These are phyloP conservation scores for Tinamus guttatus DNA, from an alignment of 2,113 vertebrate genomes.

Conservation along the genomic window DNA sequence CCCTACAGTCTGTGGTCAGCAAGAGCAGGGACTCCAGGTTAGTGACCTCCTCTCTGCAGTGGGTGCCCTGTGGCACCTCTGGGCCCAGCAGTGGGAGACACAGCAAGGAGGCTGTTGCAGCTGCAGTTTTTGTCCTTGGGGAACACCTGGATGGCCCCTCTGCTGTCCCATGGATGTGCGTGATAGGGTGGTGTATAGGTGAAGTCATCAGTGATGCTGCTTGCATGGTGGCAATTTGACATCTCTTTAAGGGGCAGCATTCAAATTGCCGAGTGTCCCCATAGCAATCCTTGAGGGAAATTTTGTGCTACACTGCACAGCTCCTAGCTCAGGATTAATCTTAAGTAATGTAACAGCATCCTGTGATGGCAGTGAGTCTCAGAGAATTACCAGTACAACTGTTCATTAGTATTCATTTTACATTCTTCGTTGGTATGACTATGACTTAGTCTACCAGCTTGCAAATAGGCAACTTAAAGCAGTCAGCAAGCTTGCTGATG, in stretches of 20 bases:
- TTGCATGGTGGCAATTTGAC: not conserved
- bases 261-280: not conserved
- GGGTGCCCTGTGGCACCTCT: not conserved
- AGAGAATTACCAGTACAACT: not conserved
- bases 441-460: not conserved
- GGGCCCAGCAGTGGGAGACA: not conserved
- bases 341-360: not conserved
- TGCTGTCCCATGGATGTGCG: fast-evolving
- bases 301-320: not conserved
- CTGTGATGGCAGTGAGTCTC: not conserved
- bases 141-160: not conserved
- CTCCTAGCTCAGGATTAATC: not conserved
- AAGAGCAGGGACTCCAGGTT: not conserved
- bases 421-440: not conserved
- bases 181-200: not conserved
- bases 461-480: conserved; percentile 12
- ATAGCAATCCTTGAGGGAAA: not conserved
- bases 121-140: not conserved
- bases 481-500: not conserved
- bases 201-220: not conserved
- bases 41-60: not conserved
- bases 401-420: not conserved
- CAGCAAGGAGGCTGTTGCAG: not conserved
- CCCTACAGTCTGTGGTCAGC: not conserved
- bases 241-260: not conserved